Base-by-base conservation (phyloP, 53 echinoderm and acorn worm species). In the Echinarachnius parma region DNA sequence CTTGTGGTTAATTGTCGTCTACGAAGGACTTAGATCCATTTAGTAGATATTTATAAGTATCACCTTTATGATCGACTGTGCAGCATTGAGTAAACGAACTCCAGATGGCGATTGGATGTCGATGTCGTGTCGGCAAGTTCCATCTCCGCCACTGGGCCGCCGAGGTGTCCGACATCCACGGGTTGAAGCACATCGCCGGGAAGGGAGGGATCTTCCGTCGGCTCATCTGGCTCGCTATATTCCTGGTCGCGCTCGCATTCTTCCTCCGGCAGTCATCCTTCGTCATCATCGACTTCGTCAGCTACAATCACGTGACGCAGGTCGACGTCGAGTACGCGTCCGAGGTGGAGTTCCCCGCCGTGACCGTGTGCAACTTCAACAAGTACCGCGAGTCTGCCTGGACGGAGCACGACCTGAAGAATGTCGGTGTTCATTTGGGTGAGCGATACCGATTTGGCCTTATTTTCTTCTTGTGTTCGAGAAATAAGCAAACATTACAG, bases 361-460 rank as follows among this genome's bases (percentile, higher is more conserved):
- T 88, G 7, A 88, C 92, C 5, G 28, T 92, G 10, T 92, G 92
- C 79, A 92, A 88, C 52, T 52, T 85, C 24, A 92, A 92, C 77
- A 92, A 92, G 48, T 92, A 92, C 58, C 59, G 92, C 15, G 75
- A 75, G 35, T 92, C 88, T n/a, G 88, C 84, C 2, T 20, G 84
- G 10, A 88, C 92, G 1, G 62, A 44, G 0, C 16, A 57, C 21
- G 92, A 92, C 64, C 49, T 92, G 10, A 75, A 57, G 21, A 75
- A 85, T 59, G 80, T 84, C 42, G 92, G 92, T 1, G 46, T 29
- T 15, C 79, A 88, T 61, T 66, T 92, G 30, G 92, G 92, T 92
- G 65, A 67, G 92, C 1, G 13, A 1, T 5, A 21, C 20, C 8
- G 19, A 5, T 21, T 20, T 49, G 0, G 23, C 23, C 0, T 49